Conservation (phyloP, 2,797 vertebrate genomes). For the Myotis vivesi region DNA sequence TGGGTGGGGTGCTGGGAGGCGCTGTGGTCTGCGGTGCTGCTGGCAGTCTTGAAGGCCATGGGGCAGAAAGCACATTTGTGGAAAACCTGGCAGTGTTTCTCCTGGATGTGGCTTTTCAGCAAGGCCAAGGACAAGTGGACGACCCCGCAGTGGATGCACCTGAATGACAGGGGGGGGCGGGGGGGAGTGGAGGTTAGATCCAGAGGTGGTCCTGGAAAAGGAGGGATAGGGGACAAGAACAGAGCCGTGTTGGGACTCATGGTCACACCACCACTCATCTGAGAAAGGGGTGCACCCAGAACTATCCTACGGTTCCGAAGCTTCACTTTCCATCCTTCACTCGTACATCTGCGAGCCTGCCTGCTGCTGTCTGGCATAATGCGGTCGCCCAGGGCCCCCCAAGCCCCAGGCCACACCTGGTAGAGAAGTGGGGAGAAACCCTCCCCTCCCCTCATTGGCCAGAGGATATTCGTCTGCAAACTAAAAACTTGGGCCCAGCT, state of each 20-base stretch:
- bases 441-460: background rate
- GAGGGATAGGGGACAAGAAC: background rate
- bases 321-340: background rate
- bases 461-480: background rate
- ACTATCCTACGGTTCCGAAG: too few relatives aligned
- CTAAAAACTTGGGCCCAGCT: background rate
- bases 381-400: background rate
- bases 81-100: slow-evolving; percentile 95
- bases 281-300: background rate
- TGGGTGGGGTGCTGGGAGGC: slow-evolving; percentile 89
- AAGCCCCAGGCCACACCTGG: background rate
- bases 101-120: slow-evolving; percentile 94
- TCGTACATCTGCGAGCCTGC: background rate
- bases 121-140: slow-evolving; percentile 92
- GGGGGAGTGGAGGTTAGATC: background rate
- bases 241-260: too few relatives aligned
- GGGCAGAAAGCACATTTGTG: slow-evolving; percentile 96
- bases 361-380: background rate
- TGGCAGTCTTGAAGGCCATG: slow-evolving; percentile 94
- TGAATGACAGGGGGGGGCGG: slow-evolving; percentile 68
- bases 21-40: slow-evolving; percentile 90
- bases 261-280: background rate
- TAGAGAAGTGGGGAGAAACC: background rate
- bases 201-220: background rate
- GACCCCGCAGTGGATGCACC: slow-evolving; percentile 96